A percentile compares a stretch with the other conserved stretches of the same genome.
These are phyloP conservation scores for Tyrannus savana DNA, from an alignment of 2,113 vertebrate genomes.

Conservation along the genomic window DNA sequence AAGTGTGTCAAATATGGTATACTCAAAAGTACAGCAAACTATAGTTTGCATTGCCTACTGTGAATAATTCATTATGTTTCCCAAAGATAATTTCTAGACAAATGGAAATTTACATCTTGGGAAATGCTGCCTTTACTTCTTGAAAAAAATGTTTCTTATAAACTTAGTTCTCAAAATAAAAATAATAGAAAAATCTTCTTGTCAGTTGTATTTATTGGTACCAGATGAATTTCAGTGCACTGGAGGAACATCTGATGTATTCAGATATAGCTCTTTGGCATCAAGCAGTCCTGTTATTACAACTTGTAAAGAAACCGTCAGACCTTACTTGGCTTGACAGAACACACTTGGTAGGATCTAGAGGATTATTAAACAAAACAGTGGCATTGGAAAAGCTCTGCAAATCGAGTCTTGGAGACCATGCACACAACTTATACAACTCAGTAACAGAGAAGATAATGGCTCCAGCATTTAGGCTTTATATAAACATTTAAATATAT, in stretches of 20 bases:
- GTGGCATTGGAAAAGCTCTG: neutral
- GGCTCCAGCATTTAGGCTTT: neutral
- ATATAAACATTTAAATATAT: neutral
- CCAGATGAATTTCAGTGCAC: neutral
- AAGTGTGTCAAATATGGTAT: neutral
- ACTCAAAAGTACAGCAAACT: neutral
- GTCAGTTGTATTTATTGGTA: neutral
- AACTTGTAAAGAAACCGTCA: neutral
- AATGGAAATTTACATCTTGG: neutral
- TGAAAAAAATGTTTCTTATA: neutral
- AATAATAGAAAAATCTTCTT: neutral
- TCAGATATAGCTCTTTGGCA: neutral
- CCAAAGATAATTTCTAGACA: neutral
- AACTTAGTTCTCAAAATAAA: neutral
- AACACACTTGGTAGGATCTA: neutral
- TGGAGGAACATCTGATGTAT: neutral
- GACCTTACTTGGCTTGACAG: neutral
- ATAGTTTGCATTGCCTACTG: neutral
- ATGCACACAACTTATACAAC: neutral
- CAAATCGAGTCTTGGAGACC: neutral
- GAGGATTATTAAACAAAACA: neutral
- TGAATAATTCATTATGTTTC: neutral
- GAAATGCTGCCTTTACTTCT: neutral
- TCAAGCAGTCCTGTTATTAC: neutral
- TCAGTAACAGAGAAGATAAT: neutral